phyloP scores from a whole-genome alignment of 2,113 vertebrate genomes.

The Dolichallabes microphthalmus region DNA sequence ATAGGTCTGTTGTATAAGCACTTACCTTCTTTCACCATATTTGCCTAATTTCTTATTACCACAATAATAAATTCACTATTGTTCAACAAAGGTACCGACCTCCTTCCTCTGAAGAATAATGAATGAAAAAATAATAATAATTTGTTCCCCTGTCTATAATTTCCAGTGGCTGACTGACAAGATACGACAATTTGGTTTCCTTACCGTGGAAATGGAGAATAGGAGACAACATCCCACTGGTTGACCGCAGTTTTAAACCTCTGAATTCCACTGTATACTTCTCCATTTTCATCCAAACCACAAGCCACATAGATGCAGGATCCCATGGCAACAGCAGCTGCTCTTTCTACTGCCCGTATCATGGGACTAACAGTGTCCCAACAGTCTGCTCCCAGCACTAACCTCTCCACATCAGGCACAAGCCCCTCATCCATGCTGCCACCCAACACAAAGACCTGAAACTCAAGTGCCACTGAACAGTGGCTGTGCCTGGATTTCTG shows the following conservation, averaged over 20 bases:
- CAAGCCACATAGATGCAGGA: conserved; percentile 79
- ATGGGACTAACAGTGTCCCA: conserved; percentile 79
- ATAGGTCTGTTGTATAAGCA: no score
- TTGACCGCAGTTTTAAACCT: conserved; percentile 70
- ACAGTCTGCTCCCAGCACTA: conserved; percentile 66
- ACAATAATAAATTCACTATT: no score
- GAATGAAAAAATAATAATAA: no score
- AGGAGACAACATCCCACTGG: conserved; percentile 82
- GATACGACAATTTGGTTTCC: conserved; percentile 29
- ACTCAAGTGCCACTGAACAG: conserved; percentile 75
- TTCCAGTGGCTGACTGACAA: background rate
- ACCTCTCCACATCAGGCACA: conserved; percentile 75
- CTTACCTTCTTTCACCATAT: no score
- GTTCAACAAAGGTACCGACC: no score
- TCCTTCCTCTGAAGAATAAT: no score
- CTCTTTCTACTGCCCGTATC: conserved; percentile 81
- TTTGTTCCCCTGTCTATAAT: background rate
- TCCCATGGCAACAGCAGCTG: conserved; percentile 67
- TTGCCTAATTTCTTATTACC: no score
- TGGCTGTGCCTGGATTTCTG: conserved; percentile 81
- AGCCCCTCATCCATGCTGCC: conserved; percentile 81
- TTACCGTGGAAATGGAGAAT: conserved; percentile 82
- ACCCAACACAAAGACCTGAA: conserved; percentile 77
- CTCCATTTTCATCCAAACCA: conserved; percentile 85
- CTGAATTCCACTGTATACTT: conserved; percentile 81